Base-by-base conservation (phyloP, 2,888 invertebrate genomes). In the Leucophenga maculata region DNA sequence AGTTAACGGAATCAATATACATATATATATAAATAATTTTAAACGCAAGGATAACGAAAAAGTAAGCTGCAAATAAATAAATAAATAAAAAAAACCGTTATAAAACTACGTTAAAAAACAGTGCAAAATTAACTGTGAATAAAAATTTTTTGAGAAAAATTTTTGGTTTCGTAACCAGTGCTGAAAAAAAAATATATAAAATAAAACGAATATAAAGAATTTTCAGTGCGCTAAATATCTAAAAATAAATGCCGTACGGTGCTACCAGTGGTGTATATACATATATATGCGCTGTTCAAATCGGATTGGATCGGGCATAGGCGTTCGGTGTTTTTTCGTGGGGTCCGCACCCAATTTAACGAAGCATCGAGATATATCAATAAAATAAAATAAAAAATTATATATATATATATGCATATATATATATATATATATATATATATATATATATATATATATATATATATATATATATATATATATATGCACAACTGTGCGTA, bases 151-250 rank as follows among this genome's bases (percentile, higher is more conserved):
- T 69, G 55, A 39, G 39, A 39, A 67, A 77, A 77, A 78, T 79
- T 77, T 79, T 76, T 82, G 78, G 78, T 85, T 85, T 86, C 85
- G 86, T 86, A 86, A 85, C 85, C 83, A 81, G 77, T 60, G n/a
- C 9, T 73, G 50, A 50, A 50, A 39, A 39, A 11, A 39, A 39
- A 39, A 39, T 39, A 11, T 11, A 39, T 39, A 26, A 26, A 26
- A 26, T 26, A 26, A 26, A 26, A 26, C 26, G 83, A 85, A 77
- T 78, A 73, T 68, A 80, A 79, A 78, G 77, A 78, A 78, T 78
- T 77, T 78, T 79, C 81, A 84, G 82, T 86, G 86, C 83, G 86
- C 87, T 87, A 86, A 87, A 87, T 86, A 83, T 86, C 86, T 87
- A 87, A 85, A 86, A 86, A 86, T 80, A 87, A 76, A 74, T 72